phyloP scores from a whole-genome alignment of 2,113 vertebrate species.

The Panthera tigris region DNA sequence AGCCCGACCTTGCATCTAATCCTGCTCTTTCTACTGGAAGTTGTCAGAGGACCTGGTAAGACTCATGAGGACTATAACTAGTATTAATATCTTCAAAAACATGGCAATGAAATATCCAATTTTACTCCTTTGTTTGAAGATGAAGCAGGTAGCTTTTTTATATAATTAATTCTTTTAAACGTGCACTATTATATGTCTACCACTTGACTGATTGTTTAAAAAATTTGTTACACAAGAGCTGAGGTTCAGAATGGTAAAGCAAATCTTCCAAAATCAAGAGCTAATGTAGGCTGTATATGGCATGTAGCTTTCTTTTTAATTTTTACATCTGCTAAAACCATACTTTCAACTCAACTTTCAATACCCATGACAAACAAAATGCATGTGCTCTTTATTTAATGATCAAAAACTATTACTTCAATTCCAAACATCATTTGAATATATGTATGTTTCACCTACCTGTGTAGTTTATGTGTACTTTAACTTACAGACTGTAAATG shows the following conservation, averaged over 20 bases:
- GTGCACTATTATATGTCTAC: neutral
- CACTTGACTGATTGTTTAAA: neutral
- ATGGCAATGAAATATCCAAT: neutral
- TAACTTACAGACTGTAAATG: neutral
- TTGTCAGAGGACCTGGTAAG: neutral
- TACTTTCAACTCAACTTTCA: neutral
- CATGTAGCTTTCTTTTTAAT: neutral
- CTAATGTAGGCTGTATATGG: neutral
- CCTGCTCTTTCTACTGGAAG: neutral
- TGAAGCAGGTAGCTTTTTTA: neutral
- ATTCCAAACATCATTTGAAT: constrained; percentile 2
- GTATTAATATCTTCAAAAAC: neutral
- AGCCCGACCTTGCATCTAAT: neutral
- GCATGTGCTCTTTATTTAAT: neutral
- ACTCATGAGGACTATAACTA: neutral
- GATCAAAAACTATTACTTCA: neutral
- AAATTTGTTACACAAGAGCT: neutral
- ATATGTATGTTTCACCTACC: neutral
- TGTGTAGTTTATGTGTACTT: neutral
- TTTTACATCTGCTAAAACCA: neutral
- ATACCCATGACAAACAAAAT: neutral
- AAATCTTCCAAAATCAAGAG: neutral
- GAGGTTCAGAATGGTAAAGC: neutral
- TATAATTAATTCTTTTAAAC: neutral
- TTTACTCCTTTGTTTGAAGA: neutral